Base-by-base conservation (phyloP, 1,140 invertebrate species). In the Gryllus bimaculatus region DNA sequence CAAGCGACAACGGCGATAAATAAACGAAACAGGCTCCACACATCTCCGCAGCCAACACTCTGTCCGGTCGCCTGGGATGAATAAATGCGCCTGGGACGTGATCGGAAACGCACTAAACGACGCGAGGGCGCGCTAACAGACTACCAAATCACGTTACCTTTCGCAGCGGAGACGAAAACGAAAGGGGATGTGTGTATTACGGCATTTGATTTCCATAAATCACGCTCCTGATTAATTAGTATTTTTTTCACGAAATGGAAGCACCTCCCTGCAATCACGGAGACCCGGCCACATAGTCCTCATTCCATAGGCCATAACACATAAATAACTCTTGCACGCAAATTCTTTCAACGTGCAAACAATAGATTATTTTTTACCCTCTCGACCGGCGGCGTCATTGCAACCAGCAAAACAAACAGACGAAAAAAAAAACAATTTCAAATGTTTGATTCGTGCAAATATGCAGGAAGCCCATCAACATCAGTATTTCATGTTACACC, bases 371-470 rank as follows among this genome's bases (percentile, higher is more conserved):
- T 13, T 66, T 66, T 66, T 66, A 18, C 54, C 54, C 54, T 18
- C 54, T 13, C 54, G 18, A 39, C 26, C 26, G 26, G 26, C 26
- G 26, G 26, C 26, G 26, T 39, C 26, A 66, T 7, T 66, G 18
- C 54, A 13, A 10, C 54, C 54, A 66, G 18, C 54, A 66, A 10
- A 66, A 66, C 10, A 66, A 66, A 66, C 18, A 18, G 54, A 10
- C 2, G 7, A 66, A 66, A 66, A 66, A 66, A 18, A 66, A 66
- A 66, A 66, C 54, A 66, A 66, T 66, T 66, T 66, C 54, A 66
- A 66, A 66, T 66, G 54, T 66, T 66, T 66, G 54, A 66, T 66
- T 66, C 54, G 54, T 66, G 54, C 54, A 66, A 66, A 66, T 66
- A 66, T 66, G 54, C 54, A 66, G 54, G 54, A 66, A 66, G 54